Evolutionary conservation across 2,113 vertebrate species (phyloP).

Genomic region (Colius striatus): DNA sequence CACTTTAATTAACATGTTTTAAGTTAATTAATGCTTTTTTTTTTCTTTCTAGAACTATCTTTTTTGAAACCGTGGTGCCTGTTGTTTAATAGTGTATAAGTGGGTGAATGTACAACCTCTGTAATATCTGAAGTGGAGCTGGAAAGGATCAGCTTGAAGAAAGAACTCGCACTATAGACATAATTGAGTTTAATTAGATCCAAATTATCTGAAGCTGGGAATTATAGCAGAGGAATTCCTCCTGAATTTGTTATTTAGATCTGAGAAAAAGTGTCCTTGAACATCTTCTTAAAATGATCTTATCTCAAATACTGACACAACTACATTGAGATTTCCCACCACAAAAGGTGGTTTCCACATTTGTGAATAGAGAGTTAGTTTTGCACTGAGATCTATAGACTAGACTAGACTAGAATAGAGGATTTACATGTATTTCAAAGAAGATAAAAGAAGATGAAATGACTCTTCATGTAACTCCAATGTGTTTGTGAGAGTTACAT

Average conservation of each 20-base stretch:
- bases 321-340: neutral
- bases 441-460: neutral
- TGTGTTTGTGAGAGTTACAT: neutral
- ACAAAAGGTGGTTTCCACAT: neutral
- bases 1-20: neutral
- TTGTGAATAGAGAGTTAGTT: neutral
- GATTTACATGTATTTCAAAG: neutral
- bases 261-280: neutral
- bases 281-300: neutral
- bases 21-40: neutral
- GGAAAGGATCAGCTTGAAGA: neutral
- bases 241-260: neutral
- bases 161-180: neutral
- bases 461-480: neutral
- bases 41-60: neutral
- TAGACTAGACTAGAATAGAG: neutral
- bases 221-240: neutral
- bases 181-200: neutral
- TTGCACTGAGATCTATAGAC: neutral
- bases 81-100: neutral
- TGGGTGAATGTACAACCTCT: neutral
- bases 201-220: neutral
- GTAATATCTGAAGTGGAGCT: neutral
- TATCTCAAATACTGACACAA: neutral
- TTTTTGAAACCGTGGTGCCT: neutral